Evolutionary conservation across 2,797 vertebrate genomes (phyloP).

Genomic region (Heterohyrax brucei): DNA sequence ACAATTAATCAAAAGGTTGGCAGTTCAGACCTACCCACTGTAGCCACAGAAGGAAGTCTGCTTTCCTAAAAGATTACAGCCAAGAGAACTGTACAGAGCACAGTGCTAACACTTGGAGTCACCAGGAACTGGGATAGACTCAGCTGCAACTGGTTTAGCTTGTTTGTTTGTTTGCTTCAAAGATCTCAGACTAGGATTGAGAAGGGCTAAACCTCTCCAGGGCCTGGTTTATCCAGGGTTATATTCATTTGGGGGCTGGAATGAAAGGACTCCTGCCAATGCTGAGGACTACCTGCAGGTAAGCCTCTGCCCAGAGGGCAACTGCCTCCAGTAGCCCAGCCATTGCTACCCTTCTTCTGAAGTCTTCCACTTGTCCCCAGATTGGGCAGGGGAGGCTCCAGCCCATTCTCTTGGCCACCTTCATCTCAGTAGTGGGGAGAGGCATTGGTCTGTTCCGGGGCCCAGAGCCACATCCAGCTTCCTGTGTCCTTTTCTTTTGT

Average conservation of each 20-base stretch:
- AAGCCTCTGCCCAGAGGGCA: background rate
- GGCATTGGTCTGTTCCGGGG: background rate
- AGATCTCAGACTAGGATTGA: background rate
- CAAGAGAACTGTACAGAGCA: background rate
- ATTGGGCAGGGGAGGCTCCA: slow-evolving; percentile 47
- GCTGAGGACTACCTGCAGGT: background rate
- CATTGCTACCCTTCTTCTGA: background rate
- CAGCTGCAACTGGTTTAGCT: background rate
- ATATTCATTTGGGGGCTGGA: background rate
- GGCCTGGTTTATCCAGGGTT: background rate
- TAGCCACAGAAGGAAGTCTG: background rate
- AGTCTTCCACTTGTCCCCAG: background rate
- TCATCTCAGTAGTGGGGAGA: slow-evolving; percentile 71
- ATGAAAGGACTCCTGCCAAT: background rate
- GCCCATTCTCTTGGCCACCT: slow-evolving; percentile 17
- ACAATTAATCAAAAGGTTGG: background rate
- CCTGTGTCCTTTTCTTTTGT: slow-evolving; percentile 97
- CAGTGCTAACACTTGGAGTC: background rate
- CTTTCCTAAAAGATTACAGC: background rate
- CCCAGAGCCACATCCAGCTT: slow-evolving; percentile 92
- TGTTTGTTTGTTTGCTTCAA: background rate
- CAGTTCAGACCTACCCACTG: background rate
- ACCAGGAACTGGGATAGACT: background rate
- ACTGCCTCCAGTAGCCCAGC: background rate
- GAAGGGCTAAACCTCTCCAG: background rate